Evolutionary conservation across 2,797 vertebrate genomes (phyloP).

Genomic region (Acanthurus tractus): DNA sequence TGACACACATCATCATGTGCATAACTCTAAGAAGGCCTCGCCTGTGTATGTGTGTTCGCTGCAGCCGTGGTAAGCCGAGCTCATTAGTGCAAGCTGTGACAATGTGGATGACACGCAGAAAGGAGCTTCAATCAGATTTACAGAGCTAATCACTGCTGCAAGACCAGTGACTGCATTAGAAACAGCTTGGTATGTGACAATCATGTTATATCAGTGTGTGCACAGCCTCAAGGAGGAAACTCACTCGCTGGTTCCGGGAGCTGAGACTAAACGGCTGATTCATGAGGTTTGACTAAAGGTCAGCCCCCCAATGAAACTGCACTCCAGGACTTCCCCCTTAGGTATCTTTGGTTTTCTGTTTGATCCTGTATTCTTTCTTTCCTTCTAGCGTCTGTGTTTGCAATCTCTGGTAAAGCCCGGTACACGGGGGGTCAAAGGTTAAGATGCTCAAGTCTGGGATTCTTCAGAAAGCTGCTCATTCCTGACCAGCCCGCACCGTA

Average conservation of each 20-base stretch:
- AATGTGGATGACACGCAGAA: constrained; percentile 29
- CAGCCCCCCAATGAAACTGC: constrained; percentile 34
- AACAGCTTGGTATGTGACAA: constrained; percentile 39
- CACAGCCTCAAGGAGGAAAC: constrained; percentile 39
- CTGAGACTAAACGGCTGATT: constrained; percentile 30
- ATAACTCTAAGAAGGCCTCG: constrained; percentile 8
- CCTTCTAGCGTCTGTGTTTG: constrained; percentile 63
- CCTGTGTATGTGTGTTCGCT: constrained; percentile 24
- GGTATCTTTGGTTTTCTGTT: constrained; percentile 32
- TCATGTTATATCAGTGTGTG: constrained; percentile 36
- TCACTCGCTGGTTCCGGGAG: constrained; percentile 18
- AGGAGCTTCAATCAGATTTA: constrained; percentile 40
- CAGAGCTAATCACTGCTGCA: constrained; percentile 28
- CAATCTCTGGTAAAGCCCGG: constrained; percentile 71
- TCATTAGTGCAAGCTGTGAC: constrained; percentile 62
- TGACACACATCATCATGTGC: constrained; percentile 19
- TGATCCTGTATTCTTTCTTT: constrained; percentile 44
- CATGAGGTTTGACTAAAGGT: constrained; percentile 35
- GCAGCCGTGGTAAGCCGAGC: constrained; percentile 25
- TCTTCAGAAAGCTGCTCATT: constrained; percentile 79
- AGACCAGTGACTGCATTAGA: constrained; percentile 42
- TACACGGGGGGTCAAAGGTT: constrained; percentile 82
- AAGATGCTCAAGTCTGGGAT: constrained; percentile 83
- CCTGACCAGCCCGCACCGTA: constrained; percentile 60
- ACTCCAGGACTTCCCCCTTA: constrained; percentile 30